Evolutionary conservation across 2,797 vertebrate species (phyloP).

Genomic region (Sebastes diaconus): DNA sequence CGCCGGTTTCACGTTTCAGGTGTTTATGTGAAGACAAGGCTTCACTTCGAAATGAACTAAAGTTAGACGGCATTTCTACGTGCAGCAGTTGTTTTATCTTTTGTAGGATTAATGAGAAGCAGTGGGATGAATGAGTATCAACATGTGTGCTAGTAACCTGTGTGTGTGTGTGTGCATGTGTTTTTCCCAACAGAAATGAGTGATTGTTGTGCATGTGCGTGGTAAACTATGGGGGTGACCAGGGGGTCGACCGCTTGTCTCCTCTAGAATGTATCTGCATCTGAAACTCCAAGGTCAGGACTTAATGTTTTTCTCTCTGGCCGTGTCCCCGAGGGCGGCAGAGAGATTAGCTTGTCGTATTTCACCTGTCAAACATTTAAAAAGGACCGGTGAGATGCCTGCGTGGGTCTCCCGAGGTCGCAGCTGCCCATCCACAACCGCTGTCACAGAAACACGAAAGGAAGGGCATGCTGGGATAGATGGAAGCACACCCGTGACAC

Average conservation of each 20-base stretch:
- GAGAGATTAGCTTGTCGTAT: constrained; percentile 76
- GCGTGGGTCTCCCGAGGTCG: constrained; percentile 48
- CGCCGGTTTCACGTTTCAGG: constrained; percentile 35
- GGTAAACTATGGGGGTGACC: constrained; percentile 47
- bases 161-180: constrained; percentile 11
- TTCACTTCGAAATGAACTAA: constrained; percentile 27
- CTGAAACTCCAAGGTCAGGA: constrained; percentile 76
- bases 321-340: constrained; percentile 61
- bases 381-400: constrained; percentile 40
- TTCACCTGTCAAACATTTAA: constrained; percentile 77
- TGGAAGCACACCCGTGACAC: neutral
- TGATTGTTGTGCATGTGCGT: constrained; percentile 26
- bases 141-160: constrained; percentile 1
- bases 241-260: constrained; percentile 58
- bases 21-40: constrained; percentile 54
- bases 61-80: neutral
- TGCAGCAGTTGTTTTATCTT: constrained; percentile 2
- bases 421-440: constrained; percentile 58
- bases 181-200: constrained; percentile 17
- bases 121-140: neutral
- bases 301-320: constrained; percentile 70
- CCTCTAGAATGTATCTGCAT: constrained; percentile 73
- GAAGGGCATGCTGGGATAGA: neutral
- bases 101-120: constrained; percentile 1
- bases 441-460: constrained; percentile 13